These are phyloP conservation scores for Leptobrachium ailaonicum DNA, from an alignment of 2,113 vertebrate genomes.

Conservation along the genomic window DNA sequence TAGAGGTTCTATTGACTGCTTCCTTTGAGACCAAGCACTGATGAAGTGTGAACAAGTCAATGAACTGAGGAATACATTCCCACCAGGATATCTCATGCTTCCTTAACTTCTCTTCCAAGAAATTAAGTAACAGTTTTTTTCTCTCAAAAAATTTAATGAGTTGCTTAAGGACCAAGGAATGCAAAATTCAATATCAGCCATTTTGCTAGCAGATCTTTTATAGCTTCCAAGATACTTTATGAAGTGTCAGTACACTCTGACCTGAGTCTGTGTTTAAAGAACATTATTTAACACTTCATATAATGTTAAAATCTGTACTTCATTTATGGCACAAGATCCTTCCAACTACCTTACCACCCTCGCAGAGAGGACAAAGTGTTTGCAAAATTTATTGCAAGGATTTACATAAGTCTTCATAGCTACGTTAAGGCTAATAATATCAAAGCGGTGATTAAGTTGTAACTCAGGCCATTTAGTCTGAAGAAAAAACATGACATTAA, in stretches of 20 bases:
- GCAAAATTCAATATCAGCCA: slow-evolving; percentile 32
- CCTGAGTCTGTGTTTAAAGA: slow-evolving; percentile 51
- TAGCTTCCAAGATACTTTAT: slow-evolving; percentile 71
- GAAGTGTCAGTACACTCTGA: slow-evolving; percentile 72
- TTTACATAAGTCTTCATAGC: slow-evolving; percentile 26
- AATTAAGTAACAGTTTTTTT: slow-evolving; percentile 32
- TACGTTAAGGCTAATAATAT: slow-evolving; percentile 17
- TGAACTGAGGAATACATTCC: slow-evolving; percentile 31
- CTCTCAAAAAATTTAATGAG: slow-evolving; percentile 25
- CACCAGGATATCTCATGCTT: slow-evolving; percentile 1
- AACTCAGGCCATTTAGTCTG: neutral
- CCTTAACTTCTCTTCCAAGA: slow-evolving; percentile 24
- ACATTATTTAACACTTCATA: slow-evolving; percentile 68
- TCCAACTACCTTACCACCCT: slow-evolving; percentile 33
- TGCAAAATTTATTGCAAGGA: slow-evolving; percentile 43
- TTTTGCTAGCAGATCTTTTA: slow-evolving; percentile 28
- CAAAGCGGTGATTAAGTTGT: slow-evolving; percentile 6
- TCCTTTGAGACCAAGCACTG: slow-evolving; percentile 29
- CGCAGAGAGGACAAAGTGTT: slow-evolving; percentile 5
- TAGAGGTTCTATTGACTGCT: slow-evolving; percentile 7
- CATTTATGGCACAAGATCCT: slow-evolving; percentile 26
- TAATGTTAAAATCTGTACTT: slow-evolving; percentile 30
- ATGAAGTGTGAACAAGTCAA: slow-evolving; percentile 43
- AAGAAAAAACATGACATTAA: neutral
- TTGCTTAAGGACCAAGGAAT: slow-evolving; percentile 36